Conservation (phyloP, 23 tunicate species). For the Ascidia mentula region DNA sequence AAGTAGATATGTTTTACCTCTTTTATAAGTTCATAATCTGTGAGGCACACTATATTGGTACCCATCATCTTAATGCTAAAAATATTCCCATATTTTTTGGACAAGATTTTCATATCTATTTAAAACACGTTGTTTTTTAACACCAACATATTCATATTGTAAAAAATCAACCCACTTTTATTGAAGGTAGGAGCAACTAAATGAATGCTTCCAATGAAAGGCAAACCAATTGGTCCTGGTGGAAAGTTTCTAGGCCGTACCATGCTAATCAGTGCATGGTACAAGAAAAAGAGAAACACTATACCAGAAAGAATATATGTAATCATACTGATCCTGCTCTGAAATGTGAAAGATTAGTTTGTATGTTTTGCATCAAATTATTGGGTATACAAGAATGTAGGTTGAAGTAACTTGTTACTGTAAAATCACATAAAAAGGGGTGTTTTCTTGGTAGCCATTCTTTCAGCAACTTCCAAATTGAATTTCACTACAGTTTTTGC, state of each 20-base stretch:
- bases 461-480: too few relatives aligned
- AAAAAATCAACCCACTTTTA: neutral
- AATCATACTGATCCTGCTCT: too few relatives aligned
- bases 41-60: neutral
- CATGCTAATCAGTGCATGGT: neutral
- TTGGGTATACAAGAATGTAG: too few relatives aligned
- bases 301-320: too few relatives aligned
- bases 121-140: neutral
- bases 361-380: too few relatives aligned
- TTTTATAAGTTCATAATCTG: neutral
- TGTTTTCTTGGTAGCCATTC: too few relatives aligned
- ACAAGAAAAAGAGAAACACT: neutral
- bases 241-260: neutral
- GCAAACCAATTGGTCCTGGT: neutral
- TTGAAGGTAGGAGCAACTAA: neutral
- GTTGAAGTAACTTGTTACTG: too few relatives aligned
- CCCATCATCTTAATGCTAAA: neutral
- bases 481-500: too few relatives aligned
- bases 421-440: too few relatives aligned
- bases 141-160: neutral
- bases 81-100: neutral
- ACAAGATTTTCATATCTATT: neutral
- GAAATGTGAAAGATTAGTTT: too few relatives aligned
- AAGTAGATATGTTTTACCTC: neutral
- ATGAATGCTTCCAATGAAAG: neutral